Evolutionary conservation across 2,888 invertebrate genomes (phyloP), one percentile per base, ranked within the genome.

Genomic region (Luperina nickerlii): DNA sequence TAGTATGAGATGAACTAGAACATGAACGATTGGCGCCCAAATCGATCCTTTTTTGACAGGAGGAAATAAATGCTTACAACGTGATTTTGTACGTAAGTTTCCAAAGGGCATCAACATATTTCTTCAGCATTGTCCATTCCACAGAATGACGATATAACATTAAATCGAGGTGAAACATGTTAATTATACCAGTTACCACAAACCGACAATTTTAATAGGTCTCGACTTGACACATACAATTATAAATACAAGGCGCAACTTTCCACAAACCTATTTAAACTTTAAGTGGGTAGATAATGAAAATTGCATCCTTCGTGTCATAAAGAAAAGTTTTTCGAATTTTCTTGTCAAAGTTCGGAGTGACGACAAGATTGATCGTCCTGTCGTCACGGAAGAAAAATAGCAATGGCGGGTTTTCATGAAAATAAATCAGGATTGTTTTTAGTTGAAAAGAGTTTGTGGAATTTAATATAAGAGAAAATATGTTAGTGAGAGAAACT

Each of bases 301-400:
- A 91, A 92, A 91, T 89, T 90, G 85, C 90, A 86, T 81, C 82
- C 80, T 89, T 88, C 89, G 83, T 79, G 89, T 89, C 90, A 88
- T 89, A 91, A 88, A 87, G 86, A 85, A 90, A 90, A 92, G 90
- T 90, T 93, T 91, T 90, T 91, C 87, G 91, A 93, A 92, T 91
- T 92, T 92, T 88, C 92, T 90, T 90, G 93, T 92, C 93, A 90
- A 92, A 88, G 84, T 88, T 86, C 82, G 83, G 90, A 91, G 90
- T 92, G 92, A 92, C 90, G 89, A 87, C 88, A 84, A 89, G 88
- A 95, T 95, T 93, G 92, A 95, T 95, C 91, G 92, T 91, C 82
- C 90, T 91, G 93, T 94, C 92, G 89, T 85, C 89, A 87, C 80
- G 87, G 89, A 91, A 90, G 90, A 90, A 86, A 77, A 81, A 88